A percentile compares a stretch with the other conserved stretches of the same genome.
phyloP scores from a whole-genome alignment of 64 coral and sea anemone genomes.

The Porites lutea region DNA sequence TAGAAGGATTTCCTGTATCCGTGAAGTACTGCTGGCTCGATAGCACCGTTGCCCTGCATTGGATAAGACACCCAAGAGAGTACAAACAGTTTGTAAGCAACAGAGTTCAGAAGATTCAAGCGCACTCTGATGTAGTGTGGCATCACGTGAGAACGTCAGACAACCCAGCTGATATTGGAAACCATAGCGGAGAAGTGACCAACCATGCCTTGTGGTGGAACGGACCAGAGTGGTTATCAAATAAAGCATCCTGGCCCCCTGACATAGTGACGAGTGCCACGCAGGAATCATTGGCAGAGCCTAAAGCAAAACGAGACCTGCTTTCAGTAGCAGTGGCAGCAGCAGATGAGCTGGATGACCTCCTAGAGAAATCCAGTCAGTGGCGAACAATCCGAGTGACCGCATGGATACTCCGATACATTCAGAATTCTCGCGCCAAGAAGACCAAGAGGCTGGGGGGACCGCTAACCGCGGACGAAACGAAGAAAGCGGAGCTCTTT shows the following conservation, averaged over 20 bases:
- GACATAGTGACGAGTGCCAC: too few species aligned
- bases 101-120: too few species aligned
- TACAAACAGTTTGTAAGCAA: too few species aligned
- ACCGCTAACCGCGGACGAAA: neutral
- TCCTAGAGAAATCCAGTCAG: neutral
- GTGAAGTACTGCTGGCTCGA: neutral
- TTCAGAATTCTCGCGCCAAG: conserved; percentile 11
- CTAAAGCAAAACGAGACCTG: too few species aligned
- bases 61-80: neutral
- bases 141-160: too few species aligned
- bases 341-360: too few species aligned
- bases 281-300: too few species aligned
- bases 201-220: neutral
- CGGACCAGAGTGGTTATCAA: neutral
- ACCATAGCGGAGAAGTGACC: too few species aligned
- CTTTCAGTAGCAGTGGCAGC: too few species aligned
- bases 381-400: neutral
- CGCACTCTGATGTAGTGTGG: too few species aligned
- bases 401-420: neutral
- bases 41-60: conserved; percentile 2
- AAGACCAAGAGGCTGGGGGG: neutral
- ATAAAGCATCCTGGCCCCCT: too few species aligned
- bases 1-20: neutral
- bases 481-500: neutral
- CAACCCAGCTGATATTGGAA: too few species aligned